phyloP scores from a whole-genome alignment of 2,888 invertebrate species.

The Metellina segmentata region DNA sequence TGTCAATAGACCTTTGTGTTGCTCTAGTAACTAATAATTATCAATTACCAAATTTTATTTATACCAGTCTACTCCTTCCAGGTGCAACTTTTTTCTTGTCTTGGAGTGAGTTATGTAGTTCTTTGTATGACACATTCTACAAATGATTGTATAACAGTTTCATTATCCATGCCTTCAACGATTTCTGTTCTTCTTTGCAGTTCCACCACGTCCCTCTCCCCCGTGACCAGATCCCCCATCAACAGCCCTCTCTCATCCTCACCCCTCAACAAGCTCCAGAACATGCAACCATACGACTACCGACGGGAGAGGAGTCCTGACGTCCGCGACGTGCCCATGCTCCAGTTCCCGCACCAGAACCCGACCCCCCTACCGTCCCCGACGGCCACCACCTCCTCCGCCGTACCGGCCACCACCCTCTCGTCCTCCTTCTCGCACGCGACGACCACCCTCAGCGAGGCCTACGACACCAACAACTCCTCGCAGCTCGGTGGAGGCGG shows the following conservation, averaged over 20 bases:
- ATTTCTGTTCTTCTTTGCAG: conserved; percentile 35
- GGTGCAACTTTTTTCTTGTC: too few relatives aligned
- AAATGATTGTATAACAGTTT: too few relatives aligned
- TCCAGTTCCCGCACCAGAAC: conserved; percentile 57
- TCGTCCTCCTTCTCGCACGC: conserved; percentile 82
- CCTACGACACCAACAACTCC: conserved; percentile 79
- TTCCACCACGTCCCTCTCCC: conserved; percentile 73
- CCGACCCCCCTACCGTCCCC: conserved; percentile 78
- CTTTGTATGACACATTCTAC: too few relatives aligned
- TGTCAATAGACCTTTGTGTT: too few relatives aligned
- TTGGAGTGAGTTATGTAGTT: too few relatives aligned
- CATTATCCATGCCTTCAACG: neutral
- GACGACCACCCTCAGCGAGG: conserved; percentile 53
- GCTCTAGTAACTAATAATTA: too few relatives aligned
- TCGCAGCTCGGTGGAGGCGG: conserved; percentile 40
- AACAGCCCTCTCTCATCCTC: conserved; percentile 84
- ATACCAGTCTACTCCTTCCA: too few relatives aligned
- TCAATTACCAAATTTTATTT: too few relatives aligned
- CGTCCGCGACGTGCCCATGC: conserved; percentile 39
- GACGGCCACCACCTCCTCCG: conserved; percentile 80
- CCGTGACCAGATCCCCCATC: conserved; percentile 80
- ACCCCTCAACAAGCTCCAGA: conserved; percentile 93
- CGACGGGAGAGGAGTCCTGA: conserved; percentile 83
- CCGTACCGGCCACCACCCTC: conserved; percentile 80
- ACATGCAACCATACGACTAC: conserved; percentile 97